Conservation (phyloP, 2,797 vertebrate genomes). For the Myiotriccus ornatus region DNA sequence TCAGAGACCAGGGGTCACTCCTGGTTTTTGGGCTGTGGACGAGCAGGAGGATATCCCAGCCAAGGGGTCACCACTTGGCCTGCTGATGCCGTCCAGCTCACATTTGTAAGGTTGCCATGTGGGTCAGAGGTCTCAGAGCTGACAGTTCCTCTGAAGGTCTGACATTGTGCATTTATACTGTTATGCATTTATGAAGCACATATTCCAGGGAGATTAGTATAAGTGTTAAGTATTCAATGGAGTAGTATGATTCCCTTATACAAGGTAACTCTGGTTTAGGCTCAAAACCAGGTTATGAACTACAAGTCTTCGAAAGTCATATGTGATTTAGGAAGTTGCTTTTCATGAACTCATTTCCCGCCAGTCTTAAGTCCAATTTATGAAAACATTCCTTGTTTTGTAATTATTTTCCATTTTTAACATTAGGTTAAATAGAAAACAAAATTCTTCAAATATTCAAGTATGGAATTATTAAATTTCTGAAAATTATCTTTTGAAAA, state of each 20-base stretch:
- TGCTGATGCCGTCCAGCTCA: fast-evolving
- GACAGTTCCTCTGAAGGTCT: fast-evolving
- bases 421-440: background rate
- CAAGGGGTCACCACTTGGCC: background rate
- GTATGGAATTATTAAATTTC: background rate
- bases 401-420: background rate
- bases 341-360: background rate
- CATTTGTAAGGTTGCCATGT: fast-evolving
- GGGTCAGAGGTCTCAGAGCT: background rate
- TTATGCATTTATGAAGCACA: background rate
- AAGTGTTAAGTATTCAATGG: background rate
- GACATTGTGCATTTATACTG: background rate
- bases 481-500: background rate
- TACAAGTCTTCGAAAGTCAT: background rate
- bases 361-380: background rate
- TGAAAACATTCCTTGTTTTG: background rate
- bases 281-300: background rate
- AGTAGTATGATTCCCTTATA: background rate
- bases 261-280: background rate
- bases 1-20: background rate
- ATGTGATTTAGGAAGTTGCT: background rate
- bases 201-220: background rate
- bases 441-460: background rate
- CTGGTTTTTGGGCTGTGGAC: background rate
- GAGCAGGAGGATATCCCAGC: no score